Percentiles rank a stretch among this genome's conserved stretches.
Conservation (phyloP, 2,888 invertebrate species). For the Nysson spinosus region DNA sequence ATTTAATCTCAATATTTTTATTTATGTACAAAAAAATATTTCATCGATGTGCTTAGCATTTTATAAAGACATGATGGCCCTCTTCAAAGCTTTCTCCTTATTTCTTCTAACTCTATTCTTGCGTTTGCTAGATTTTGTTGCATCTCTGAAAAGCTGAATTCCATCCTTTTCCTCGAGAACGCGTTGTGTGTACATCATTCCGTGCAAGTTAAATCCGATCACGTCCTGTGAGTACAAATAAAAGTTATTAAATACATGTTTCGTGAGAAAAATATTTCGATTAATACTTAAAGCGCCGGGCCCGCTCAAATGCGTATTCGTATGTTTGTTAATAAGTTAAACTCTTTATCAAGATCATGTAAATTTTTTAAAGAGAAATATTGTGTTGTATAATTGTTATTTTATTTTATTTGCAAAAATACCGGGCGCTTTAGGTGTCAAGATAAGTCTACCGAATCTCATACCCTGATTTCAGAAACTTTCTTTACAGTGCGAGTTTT, state of each 20-base stretch:
- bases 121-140: slow-evolving; percentile 82
- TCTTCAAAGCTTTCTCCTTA: slow-evolving; percentile 82
- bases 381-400: no score
- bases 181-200: slow-evolving; percentile 86
- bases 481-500: slow-evolving; percentile 80
- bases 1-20: background rate
- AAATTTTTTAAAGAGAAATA: no score
- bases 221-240: slow-evolving; percentile 84
- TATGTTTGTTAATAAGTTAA: no score
- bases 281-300: no score
- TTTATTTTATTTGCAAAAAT: no score
- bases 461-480: slow-evolving; percentile 82
- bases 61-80: slow-evolving; percentile 79
- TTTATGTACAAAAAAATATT: slow-evolving; percentile 16
- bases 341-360: no score
- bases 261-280: no score
- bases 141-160: slow-evolving; percentile 88
- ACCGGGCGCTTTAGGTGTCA: no score
- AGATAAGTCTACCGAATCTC: no score
- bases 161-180: slow-evolving; percentile 87
- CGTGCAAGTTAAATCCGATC: slow-evolving; percentile 91
- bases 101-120: slow-evolving; percentile 82
- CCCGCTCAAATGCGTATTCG: no score
- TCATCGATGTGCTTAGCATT: background rate
- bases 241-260: no score